Base-by-base conservation (phyloP, 2,797 vertebrate genomes). In the Anas acuta region DNA sequence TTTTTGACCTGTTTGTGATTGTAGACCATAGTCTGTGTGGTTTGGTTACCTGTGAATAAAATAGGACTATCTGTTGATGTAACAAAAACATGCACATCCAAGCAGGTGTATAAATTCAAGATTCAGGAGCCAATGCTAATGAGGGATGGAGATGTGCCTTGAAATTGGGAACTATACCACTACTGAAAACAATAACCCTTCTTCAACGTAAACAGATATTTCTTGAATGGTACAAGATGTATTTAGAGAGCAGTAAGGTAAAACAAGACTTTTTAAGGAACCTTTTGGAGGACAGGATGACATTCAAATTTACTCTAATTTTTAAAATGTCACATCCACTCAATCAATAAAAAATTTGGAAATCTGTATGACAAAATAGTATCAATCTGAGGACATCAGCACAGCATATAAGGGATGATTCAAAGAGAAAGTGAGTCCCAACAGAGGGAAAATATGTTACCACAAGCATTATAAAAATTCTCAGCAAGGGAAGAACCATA, bases 1-100 rank as follows among this genome's bases (percentile, higher is more conserved):
- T 67, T 39, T 47, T 75, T 22, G 5, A 6, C 18, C 26, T 71
- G 13, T 69, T 77, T 33, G 4, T 32, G 43, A 66, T 11, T 12
- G 13, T 0, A 1, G 35, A 23, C 6, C 32, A 23, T 25, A 70
- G 2, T 16, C 6, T 1, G 3, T 19, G 5, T 1, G 2, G 6
- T 84, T 77, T 57, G 41, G 1, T 26, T 35, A 86, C 18, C n/a
- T 53, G 12, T 16, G 12, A 25, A 6, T 11, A n/a, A 88, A 94
- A 26, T 2, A 7, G 6, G 13, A 47, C 30, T 84, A 20, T 18
- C 22, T 37, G 1, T 8, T 8, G 8, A 2, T 14, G 5, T n/a
- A 85, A 35, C 22, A 25, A 21, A 67, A 83, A 51, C 0, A 18
- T n/a, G 6, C 32, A 17, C 35, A 35, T 20, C 30, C 35, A 22